Base-by-base conservation (phyloP, 2,888 invertebrate species). In the Parnassius mnemosyne region DNA sequence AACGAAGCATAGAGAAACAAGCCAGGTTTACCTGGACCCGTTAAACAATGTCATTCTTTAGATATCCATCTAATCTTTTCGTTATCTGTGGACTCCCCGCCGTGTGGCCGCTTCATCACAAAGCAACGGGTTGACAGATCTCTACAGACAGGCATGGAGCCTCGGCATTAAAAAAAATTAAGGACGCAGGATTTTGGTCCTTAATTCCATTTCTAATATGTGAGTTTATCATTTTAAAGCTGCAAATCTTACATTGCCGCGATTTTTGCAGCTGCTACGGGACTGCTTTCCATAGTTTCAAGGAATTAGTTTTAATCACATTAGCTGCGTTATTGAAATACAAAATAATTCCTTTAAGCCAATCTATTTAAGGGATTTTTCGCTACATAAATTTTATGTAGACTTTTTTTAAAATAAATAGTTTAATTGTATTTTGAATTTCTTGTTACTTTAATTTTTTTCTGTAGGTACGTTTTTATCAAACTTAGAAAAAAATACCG, bases 121-220 rank as follows among this genome's bases (percentile, higher is more conserved):
- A 91, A 91, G 87, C 86, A 88, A 88, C 85, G 89, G 89, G 90
- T 90, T 91, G 90, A 91, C 90, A 91, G 89, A 85, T 87, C 84
- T 83, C 80, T 74, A 82, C 83, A 81, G 84, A 81, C 83, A 77
- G 78, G 80, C 85, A 80, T 80, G 77, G 72, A 74, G 76, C 79
- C 84, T 89, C 85, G 82, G 85, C 84, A 87, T 90, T 88, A 87
- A 85, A 81, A 72, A 83, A 81, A 75, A 75, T 74, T 43, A 73
- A 77, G 68, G 68, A 72, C 75, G 74, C 70, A 68, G 71, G 71
- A 78, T 79, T 81, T 70, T 79, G 68, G 67, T 64, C 75, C 74
- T 73, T 82, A 81, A 78, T 64, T 70, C 66, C 72, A 53, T 71
- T 41, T 61, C 56, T 63, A 57, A 61, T 61, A 47, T 58, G 51